Evolutionary conservation across 1,140 invertebrate genomes (phyloP).

Genomic region (Holcopasites calliopsidis): DNA sequence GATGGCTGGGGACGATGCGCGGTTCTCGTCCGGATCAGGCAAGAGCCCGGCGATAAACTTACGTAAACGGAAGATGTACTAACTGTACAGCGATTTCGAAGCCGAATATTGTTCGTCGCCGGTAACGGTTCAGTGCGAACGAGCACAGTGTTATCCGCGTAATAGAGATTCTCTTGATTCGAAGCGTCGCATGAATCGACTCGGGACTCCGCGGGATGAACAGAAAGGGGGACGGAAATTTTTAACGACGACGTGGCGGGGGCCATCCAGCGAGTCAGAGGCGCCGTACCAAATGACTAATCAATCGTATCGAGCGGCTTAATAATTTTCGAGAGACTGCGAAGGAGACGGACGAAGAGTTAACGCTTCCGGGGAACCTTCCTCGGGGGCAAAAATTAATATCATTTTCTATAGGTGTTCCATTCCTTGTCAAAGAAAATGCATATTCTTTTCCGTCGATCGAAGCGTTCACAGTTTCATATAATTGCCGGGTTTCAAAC

Average conservation of each 20-base stretch:
- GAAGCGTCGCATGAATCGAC: constrained; percentile 11
- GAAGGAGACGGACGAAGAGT: constrained; percentile 6
- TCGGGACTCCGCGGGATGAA: not conserved
- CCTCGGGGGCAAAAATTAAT: constrained; percentile 37
- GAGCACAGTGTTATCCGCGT: constrained; percentile 13
- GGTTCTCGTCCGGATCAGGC: not conserved
- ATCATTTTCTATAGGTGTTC: not conserved
- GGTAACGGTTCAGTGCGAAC: constrained; percentile 1
- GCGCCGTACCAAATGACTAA: constrained; percentile 68
- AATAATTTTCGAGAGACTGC: constrained; percentile 63
- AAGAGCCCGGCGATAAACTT: not conserved
- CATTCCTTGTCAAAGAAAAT: not conserved
- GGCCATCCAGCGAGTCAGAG: no score
- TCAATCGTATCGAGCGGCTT: constrained; percentile 43
- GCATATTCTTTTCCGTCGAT: not conserved
- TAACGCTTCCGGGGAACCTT: constrained; percentile 48
- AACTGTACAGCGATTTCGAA: constrained; percentile 19
- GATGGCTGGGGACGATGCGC: not conserved
- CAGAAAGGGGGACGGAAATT: not conserved
- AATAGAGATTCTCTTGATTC: constrained; percentile 20
- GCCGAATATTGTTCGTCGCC: constrained; percentile 6
- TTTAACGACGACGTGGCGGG: no score
- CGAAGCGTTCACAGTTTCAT: not conserved
- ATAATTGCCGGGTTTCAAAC: not conserved
- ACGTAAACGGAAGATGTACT: constrained; percentile 14